These are phyloP conservation scores for Actinernus sp. DNA, from an alignment of 92 coral and sea anemone species.

Conservation along the genomic window DNA sequence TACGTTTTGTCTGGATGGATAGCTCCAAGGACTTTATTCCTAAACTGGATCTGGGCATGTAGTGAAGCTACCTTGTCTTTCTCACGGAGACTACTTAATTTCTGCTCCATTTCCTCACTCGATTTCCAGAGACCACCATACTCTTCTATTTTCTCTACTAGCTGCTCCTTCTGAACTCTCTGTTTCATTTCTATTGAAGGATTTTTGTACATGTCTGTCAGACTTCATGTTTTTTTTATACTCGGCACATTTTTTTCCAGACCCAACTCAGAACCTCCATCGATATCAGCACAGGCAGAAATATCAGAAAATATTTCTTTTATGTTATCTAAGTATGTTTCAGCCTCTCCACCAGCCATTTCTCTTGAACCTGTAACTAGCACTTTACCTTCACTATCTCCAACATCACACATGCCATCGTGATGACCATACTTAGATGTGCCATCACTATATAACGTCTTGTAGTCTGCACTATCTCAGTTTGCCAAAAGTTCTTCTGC, in stretches of 20 bases:
- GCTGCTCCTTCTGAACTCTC: slow-evolving; percentile 25
- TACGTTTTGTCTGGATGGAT: slow-evolving; percentile 27
- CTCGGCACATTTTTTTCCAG: slow-evolving; percentile 11
- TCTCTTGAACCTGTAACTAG: slow-evolving; percentile 34
- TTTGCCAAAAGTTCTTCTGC: slow-evolving; percentile 29
- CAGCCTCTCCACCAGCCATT: slow-evolving; percentile 42
- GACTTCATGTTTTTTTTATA: slow-evolving; percentile 41
- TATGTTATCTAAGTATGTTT: slow-evolving; percentile 26
- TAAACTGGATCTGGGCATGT: slow-evolving; percentile 18
- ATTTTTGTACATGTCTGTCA: not conserved
- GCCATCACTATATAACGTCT: slow-evolving; percentile 52
- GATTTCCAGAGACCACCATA: slow-evolving; percentile 28
- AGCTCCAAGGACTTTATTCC: slow-evolving; percentile 35
- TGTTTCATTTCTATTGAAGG: slow-evolving; percentile 16
- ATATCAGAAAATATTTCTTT: slow-evolving; percentile 49
- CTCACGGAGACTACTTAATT: not conserved
- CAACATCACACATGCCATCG: slow-evolving; percentile 44
- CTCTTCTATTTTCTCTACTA: slow-evolving; percentile 15
- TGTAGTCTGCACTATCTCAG: slow-evolving; percentile 11
- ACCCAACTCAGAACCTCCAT: slow-evolving; percentile 28
- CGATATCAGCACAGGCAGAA: slow-evolving; percentile 33
- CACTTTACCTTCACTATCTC: slow-evolving; percentile 27
- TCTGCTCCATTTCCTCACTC: not conserved
- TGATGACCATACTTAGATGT: slow-evolving; percentile 51
- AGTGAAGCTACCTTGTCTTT: slow-evolving; percentile 10